Percentiles rank a stretch among this genome's conserved stretches.
phyloP scores from a whole-genome alignment of 2,888 invertebrate genomes.

The Liodrosophila aerea region DNA sequence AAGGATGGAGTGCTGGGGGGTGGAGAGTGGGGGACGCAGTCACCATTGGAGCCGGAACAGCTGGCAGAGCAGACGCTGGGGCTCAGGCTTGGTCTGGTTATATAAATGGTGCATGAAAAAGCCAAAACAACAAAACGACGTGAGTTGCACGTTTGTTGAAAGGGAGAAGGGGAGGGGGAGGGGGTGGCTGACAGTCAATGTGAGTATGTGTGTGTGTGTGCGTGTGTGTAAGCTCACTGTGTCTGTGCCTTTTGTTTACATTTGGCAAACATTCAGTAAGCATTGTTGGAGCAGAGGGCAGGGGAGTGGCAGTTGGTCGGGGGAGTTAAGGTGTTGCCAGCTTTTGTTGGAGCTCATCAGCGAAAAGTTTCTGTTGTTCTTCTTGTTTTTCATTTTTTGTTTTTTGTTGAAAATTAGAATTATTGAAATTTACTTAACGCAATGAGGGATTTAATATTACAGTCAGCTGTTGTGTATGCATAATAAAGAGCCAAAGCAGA shows the following conservation, averaged over 20 bases:
- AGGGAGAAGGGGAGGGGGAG: neutral
- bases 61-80: conserved; percentile 49
- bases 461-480: conserved; percentile 62
- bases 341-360: conserved; percentile 34
- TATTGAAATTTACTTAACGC: conserved; percentile 67
- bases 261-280: conserved; percentile 57
- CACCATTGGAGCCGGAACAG: conserved; percentile 48
- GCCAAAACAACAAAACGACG: conserved; percentile 76
- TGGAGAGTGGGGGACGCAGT: neutral
- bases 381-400: conserved; percentile 13
- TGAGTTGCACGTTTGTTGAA: conserved; percentile 66
- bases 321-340: conserved; percentile 20
- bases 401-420: conserved; percentile 61
- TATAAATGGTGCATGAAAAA: conserved; percentile 77
- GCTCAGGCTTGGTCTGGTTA: conserved; percentile 42
- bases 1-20: neutral
- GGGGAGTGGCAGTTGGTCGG: neutral
- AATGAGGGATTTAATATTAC: neutral
- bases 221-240: conserved; percentile 18
- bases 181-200: conserved; percentile 13
- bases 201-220: conserved; percentile 28
- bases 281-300: neutral
- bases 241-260: conserved; percentile 67
- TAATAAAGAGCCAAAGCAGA: conserved; percentile 48
- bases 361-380: conserved; percentile 15